Conservation (phyloP, 2,113 vertebrate species). For the Fregata magnificens region DNA sequence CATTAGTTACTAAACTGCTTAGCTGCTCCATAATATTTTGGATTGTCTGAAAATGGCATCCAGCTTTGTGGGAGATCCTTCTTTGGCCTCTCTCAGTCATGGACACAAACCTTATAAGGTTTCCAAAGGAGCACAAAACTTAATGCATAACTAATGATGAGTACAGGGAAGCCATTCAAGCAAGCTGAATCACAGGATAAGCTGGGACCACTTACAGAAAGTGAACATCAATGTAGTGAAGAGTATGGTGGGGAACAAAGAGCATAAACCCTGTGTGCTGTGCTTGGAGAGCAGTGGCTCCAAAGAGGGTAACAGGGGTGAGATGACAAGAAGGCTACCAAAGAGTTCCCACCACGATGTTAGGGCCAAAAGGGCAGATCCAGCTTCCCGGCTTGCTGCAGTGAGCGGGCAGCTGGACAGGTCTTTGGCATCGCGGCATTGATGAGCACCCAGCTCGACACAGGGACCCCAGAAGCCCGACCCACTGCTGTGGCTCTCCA, state of each 20-base stretch:
- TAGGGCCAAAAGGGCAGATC: background rate
- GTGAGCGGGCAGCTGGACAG: background rate
- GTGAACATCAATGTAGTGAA: background rate
- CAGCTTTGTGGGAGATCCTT: background rate
- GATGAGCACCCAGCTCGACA: background rate
- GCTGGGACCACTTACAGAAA: background rate
- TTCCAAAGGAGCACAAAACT: background rate
- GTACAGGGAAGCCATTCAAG: background rate
- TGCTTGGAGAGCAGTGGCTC: background rate
- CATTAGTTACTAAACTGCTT: slow-evolving; percentile 32
- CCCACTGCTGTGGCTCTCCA: background rate
- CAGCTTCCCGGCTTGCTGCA: background rate
- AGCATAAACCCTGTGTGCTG: background rate
- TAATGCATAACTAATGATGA: background rate
- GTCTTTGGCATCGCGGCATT: accelerated
- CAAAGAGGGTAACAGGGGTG: background rate
- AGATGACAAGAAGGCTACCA: background rate
- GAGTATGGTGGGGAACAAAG: background rate
- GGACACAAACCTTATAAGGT: background rate
- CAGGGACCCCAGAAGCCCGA: background rate
- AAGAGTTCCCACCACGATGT: background rate
- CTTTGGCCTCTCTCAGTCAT: background rate
- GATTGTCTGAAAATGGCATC: background rate
- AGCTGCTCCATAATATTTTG: background rate
- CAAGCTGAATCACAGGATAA: background rate